phyloP scores from a whole-genome alignment of 2,113 vertebrate genomes.

The Sialia sialis region DNA sequence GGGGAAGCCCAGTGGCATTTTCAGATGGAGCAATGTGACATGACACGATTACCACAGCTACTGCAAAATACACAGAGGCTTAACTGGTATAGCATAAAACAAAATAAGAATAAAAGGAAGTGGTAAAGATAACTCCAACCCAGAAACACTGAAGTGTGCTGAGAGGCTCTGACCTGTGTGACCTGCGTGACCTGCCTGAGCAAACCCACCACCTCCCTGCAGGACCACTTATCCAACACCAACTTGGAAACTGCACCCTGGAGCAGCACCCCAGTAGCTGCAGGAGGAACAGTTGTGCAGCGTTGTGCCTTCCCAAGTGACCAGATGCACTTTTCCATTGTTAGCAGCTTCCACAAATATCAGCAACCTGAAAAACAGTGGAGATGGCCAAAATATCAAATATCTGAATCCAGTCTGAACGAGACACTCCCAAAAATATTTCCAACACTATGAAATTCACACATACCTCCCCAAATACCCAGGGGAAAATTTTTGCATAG shows the following conservation, averaged over 20 bases:
- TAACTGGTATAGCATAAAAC: neutral
- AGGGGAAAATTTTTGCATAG: neutral
- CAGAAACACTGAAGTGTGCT: neutral
- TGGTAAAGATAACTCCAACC: neutral
- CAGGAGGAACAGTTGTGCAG: neutral
- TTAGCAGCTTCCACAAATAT: neutral
- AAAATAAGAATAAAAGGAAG: neutral
- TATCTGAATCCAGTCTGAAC: neutral
- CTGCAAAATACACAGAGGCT: neutral
- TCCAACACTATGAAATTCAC: neutral
- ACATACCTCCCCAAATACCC: neutral
- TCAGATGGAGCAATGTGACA: neutral
- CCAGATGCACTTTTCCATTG: neutral
- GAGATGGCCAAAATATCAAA: neutral
- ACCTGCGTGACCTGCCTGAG: neutral
- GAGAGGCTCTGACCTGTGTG: neutral
- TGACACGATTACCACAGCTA: fast-evolving
- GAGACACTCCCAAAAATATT: conserved; percentile 19
- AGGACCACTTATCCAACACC: neutral
- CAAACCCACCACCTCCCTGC: neutral
- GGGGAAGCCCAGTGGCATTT: neutral
- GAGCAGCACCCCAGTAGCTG: neutral
- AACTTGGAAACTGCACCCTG: neutral
- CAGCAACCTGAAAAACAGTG: neutral
- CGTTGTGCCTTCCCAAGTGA: neutral